Evolutionary conservation across 2,113 vertebrate species (phyloP), one percentile per base, ranked within the genome.

Genomic region (Nicator chloris): DNA sequence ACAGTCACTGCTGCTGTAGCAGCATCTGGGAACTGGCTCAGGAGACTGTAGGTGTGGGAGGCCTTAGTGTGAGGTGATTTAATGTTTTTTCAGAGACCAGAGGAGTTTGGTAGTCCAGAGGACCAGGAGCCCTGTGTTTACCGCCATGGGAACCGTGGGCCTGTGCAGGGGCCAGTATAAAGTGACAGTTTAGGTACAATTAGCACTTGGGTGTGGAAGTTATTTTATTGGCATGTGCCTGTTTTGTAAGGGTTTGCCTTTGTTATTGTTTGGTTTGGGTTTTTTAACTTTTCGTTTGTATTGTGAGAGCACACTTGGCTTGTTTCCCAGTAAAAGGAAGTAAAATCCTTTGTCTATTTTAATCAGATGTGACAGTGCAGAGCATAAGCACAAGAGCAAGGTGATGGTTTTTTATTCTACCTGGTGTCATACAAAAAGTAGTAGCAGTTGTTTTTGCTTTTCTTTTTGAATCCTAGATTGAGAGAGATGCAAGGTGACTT

Each of bases 401-500:
- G 20, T 24, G 13, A 28, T 54, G 40, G 2, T 22, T 77, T 71
- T 39, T 64, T 73, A 13, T 75, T 87, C 42, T 76, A 6, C 7
- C 6, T 0, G 0, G 24, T n/a, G 31, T 66, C 49, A 4, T 9
- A 39, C 2, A 3, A 76, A 59, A 81, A n/a, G 30, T 12, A 72
- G 23, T 27, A 39, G 30, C 57, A 30, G 13, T 37, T 57, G 42
- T 13, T 76, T 92, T 82, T 92, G 45, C 73, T 82, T 92, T 85
- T 72, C 31, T 47, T 51, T 15, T 68, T 53, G 40, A 87, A 79
- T 47, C 21, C 21, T 53, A 53, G 45, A 23, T 28, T 82, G 18
- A 33, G 31, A 69, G 40, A 69, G 21, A 39, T 69, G 26, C 31
- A 69, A 82, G 49, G 23, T 50, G 13, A 53, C 8, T 24, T 85